phyloP scores from a whole-genome alignment of 2,888 invertebrate genomes.

The Sarcophaga subvicina region DNA sequence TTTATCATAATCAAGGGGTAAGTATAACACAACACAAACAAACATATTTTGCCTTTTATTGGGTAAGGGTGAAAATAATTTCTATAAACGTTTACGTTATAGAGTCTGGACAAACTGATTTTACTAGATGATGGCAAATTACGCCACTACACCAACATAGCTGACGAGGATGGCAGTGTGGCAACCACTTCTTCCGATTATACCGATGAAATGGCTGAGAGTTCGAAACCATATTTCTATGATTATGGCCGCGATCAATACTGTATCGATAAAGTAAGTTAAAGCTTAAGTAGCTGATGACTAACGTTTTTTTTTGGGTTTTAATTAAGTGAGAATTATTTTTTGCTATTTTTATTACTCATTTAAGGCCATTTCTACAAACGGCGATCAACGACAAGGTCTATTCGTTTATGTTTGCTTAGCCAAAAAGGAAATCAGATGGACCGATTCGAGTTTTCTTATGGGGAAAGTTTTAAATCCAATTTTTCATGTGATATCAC shows the following conservation, averaged over 20 bases:
- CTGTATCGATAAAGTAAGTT: conserved; percentile 89
- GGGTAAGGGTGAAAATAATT: conserved; percentile 10
- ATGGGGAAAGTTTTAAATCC: conserved; percentile 90
- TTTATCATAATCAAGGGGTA: conserved; percentile 84
- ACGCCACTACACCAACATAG: conserved; percentile 86
- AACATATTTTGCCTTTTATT: neutral
- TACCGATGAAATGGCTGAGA: conserved; percentile 74
- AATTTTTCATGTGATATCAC: conserved; percentile 88
- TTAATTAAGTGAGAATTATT: neutral
- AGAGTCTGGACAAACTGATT: conserved; percentile 83
- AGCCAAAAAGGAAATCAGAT: conserved; percentile 87
- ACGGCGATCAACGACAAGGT: conserved; percentile 82
- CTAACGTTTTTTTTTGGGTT: neutral
- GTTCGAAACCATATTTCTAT: conserved; percentile 82
- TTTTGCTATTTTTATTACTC: neutral
- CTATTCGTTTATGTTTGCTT: conserved; percentile 89
- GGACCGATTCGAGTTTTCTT: conserved; percentile 88
- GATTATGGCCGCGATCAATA: conserved; percentile 90
- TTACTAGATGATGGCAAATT: conserved; percentile 88
- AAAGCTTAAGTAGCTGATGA: neutral
- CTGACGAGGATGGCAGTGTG: conserved; percentile 79
- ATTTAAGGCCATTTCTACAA: conserved; percentile 77
- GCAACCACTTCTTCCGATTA: conserved; percentile 75
- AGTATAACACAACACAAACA: conserved; percentile 46
- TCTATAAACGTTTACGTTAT: conserved; percentile 68